phyloP scores from a whole-genome alignment of 1,140 invertebrate genomes.

The Anastatus disparis region DNA sequence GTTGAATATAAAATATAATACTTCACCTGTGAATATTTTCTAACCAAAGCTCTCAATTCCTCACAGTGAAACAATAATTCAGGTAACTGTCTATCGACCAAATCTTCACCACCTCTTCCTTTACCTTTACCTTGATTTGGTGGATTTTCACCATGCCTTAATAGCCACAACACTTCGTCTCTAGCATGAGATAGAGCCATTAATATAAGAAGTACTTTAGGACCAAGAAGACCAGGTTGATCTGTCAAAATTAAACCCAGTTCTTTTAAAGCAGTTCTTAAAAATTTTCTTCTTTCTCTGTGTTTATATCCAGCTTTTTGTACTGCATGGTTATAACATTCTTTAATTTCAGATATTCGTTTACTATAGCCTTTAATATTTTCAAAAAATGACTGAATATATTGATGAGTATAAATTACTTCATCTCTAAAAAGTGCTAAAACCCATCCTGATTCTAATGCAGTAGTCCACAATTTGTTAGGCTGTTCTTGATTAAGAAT shows the following conservation, averaged over 20 bases:
- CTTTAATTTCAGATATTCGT: conserved; percentile 92
- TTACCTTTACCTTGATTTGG: conserved; percentile 86
- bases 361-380: conserved; percentile 95
- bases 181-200: conserved; percentile 94
- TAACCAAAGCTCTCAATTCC: conserved; percentile 90
- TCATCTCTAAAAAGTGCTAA: conserved; percentile 96
- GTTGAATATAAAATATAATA: conserved; percentile 9
- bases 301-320: conserved; percentile 91
- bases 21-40: conserved; percentile 91
- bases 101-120: conserved; percentile 86
- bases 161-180: conserved; percentile 97
- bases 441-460: conserved; percentile 94
- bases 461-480: conserved; percentile 90
- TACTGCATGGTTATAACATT: conserved; percentile 89
- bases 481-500: conserved; percentile 82
- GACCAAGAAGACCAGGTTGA: conserved; percentile 96
- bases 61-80: conserved; percentile 99
- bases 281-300: conserved; percentile 94
- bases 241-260: conserved; percentile 95
- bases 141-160: conserved; percentile 96
- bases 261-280: conserved; percentile 95
- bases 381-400: conserved; percentile 94
- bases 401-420: conserved; percentile 94
- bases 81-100: conserved; percentile 93
- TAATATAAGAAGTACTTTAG: conserved; percentile 96